Evolutionary conservation across 2,888 invertebrate genomes (phyloP).

Genomic region (Beris morrisii): DNA sequence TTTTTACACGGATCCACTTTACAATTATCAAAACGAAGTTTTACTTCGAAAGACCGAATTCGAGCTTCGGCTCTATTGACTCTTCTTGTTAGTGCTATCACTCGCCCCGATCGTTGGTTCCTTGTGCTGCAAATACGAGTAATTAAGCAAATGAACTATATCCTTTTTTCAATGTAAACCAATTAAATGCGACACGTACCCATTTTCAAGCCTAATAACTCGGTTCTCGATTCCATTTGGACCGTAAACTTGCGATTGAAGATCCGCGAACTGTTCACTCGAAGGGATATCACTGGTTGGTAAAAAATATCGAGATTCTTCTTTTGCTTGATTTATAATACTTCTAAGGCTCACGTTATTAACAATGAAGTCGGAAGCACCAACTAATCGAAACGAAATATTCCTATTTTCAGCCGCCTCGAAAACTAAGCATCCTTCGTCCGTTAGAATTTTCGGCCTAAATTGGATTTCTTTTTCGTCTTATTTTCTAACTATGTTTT

Average conservation of each 20-base stretch:
- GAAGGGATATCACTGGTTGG: slow-evolving; percentile 4
- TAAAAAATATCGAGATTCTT: not conserved
- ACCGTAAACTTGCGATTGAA: slow-evolving; percentile 28
- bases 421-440: slow-evolving; percentile 77
- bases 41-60: slow-evolving; percentile 48
- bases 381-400: slow-evolving; percentile 70
- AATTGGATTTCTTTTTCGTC: not conserved
- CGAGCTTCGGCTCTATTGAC: slow-evolving; percentile 21
- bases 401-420: slow-evolving; percentile 75
- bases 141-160: slow-evolving; percentile 40
- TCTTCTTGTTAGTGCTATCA: slow-evolving; percentile 7
- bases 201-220: slow-evolving; percentile 41
- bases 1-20: slow-evolving; percentile 74
- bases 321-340: slow-evolving; percentile 45
- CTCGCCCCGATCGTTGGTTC: no score
- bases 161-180: slow-evolving; percentile 28
- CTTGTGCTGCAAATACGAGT: slow-evolving; percentile 34
- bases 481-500: not conserved
- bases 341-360: slow-evolving; percentile 69
- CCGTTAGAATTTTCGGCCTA: slow-evolving; percentile 52
- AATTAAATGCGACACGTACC: slow-evolving; percentile 18
- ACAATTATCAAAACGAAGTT: slow-evolving; percentile 64
- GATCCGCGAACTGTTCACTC: not conserved
- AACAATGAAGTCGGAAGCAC: slow-evolving; percentile 67
- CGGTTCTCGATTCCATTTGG: slow-evolving; percentile 41